These are phyloP conservation scores for Synanthedon vespiformis DNA, from an alignment of 2,888 invertebrate genomes.

Conservation along the genomic window DNA sequence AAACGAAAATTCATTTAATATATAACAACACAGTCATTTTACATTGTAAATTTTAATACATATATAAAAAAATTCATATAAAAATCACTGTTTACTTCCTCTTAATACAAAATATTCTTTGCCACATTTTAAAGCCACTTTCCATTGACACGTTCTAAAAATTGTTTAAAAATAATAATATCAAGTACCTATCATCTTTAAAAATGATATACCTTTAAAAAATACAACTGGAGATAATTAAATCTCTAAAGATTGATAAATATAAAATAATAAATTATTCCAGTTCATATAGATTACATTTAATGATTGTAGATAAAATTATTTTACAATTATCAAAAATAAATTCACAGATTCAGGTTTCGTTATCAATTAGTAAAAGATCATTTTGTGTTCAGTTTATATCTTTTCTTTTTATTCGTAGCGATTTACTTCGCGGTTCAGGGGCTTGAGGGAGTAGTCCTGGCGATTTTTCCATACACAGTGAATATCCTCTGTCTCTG, in stretches of 20 bases:
- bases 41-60: background rate
- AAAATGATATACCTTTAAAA: no score
- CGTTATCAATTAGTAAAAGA: constrained; percentile 9
- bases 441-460: constrained; percentile 27
- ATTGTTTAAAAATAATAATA: background rate
- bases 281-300: no score
- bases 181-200: background rate
- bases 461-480: constrained; percentile 41
- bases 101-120: background rate
- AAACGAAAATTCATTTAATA: no score
- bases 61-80: background rate
- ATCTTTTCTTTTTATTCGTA: constrained; percentile 45
- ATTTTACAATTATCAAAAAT: background rate
- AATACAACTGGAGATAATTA: no score
- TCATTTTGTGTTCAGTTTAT: constrained; percentile 1
- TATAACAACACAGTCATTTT: no score
- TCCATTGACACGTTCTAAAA: constrained; percentile 19
- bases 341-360: background rate
- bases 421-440: constrained; percentile 54
- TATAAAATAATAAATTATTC: no score
- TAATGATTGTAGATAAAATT: background rate
- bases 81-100: background rate
- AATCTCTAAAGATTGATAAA: no score
- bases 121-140: constrained; percentile 20
- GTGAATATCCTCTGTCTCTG: constrained; percentile 46